phyloP scores from a whole-genome alignment of 2,797 vertebrate species.

The Melanotaenia pygmaea region DNA sequence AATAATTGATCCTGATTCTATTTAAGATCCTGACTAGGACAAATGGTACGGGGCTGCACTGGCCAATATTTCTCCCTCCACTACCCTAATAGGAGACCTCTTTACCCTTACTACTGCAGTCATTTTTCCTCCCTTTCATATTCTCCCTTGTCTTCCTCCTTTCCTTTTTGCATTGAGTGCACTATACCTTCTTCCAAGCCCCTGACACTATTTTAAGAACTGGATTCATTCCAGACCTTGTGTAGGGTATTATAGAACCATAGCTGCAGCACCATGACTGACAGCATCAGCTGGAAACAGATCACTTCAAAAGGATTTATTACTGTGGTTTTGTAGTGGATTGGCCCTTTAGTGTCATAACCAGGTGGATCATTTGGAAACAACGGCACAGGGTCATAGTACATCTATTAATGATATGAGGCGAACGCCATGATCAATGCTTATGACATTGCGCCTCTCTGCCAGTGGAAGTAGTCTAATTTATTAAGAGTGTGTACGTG shows the following conservation, averaged over 20 bases:
- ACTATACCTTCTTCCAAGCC: constrained; percentile 44
- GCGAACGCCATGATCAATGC: constrained; percentile 64
- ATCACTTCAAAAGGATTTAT: constrained; percentile 51
- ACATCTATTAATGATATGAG: constrained; percentile 65
- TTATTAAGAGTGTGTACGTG: constrained; percentile 47
- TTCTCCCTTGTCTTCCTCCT: constrained; percentile 45
- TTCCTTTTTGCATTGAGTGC: constrained; percentile 54
- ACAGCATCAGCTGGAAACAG: constrained; percentile 37
- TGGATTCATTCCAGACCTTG: constrained; percentile 62
- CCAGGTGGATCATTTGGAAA: constrained; percentile 64
- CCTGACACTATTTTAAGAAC: constrained; percentile 72
- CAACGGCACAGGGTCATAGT: constrained; percentile 19
- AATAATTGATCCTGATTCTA: constrained; percentile 82
- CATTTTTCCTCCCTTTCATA: constrained; percentile 64
- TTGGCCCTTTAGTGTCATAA: constrained; percentile 61
- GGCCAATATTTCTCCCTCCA: constrained; percentile 76
- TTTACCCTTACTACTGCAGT: constrained; percentile 59
- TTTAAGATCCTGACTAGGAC: constrained; percentile 80
- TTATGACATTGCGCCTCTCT: constrained; percentile 57
- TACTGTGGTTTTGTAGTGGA: constrained; percentile 52
- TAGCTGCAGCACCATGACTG: constrained; percentile 46
- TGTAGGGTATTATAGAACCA: constrained; percentile 57
- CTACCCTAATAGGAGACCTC: constrained; percentile 70
- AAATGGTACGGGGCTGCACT: constrained; percentile 70
- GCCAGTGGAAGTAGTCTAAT: constrained; percentile 48